Conservation (phyloP, 2,888 invertebrate species). For the Zele albiditarsus region DNA sequence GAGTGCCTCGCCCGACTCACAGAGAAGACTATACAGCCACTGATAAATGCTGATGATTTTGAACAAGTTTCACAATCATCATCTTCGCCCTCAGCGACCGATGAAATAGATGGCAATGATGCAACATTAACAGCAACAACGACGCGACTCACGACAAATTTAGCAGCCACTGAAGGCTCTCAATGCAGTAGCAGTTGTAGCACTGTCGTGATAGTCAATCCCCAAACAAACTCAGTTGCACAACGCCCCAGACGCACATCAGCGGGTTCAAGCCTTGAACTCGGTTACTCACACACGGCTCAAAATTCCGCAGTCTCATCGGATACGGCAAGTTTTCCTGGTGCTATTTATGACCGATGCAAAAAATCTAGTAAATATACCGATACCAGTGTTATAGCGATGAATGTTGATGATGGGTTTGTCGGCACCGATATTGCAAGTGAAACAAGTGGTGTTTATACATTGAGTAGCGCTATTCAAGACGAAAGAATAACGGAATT, state of each 20-base stretch:
- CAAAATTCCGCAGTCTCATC: constrained; percentile 83
- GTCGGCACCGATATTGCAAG: constrained; percentile 76
- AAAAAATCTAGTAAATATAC: constrained; percentile 58
- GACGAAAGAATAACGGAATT: constrained; percentile 65
- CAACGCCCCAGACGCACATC: constrained; percentile 77
- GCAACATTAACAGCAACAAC: constrained; percentile 51
- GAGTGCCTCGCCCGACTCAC: constrained; percentile 82
- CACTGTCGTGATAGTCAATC: constrained; percentile 84
- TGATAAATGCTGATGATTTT: not conserved
- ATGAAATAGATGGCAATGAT: constrained; percentile 65
- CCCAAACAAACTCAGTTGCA: constrained; percentile 66
- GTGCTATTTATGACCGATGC: constrained; percentile 69
- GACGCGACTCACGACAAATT: constrained; percentile 49
- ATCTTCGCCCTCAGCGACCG: constrained; percentile 65
- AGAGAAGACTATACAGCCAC: constrained; percentile 51
- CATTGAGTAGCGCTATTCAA: constrained; percentile 76
- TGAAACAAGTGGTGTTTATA: constrained; percentile 90
- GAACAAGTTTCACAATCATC: constrained; percentile 57
- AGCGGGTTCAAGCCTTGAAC: constrained; percentile 86
- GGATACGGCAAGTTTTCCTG: constrained; percentile 79
- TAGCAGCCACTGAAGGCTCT: constrained; percentile 75
- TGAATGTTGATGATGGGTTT: constrained; percentile 45
- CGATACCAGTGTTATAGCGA: constrained; percentile 74
- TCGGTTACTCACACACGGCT: constrained; percentile 90
- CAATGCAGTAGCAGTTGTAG: constrained; percentile 92